Evolutionary conservation across 1,140 invertebrate species (phyloP), one percentile per base, ranked within the genome.

Genomic region (Amphibalanus amphitrite): DNA sequence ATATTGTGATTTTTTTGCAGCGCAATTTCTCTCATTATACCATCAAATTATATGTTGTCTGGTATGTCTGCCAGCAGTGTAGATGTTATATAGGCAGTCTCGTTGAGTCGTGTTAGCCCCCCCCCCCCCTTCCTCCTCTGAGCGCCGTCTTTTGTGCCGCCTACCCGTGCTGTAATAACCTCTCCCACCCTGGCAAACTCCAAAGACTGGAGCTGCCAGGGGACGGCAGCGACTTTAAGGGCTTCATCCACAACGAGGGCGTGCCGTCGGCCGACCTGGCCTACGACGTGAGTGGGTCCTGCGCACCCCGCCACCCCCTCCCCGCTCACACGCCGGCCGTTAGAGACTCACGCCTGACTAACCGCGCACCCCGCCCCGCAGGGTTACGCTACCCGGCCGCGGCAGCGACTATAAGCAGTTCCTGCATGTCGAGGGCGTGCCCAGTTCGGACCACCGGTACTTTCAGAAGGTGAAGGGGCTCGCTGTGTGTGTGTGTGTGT

Each of bases 161-260:
- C n/a, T n/a, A n/a, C n/a, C n/a, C n/a, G n/a, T n/a, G n/a, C n/a
- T n/a, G n/a, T n/a, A n/a, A n/a, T n/a, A n/a, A n/a, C n/a, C n/a
- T n/a, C n/a, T n/a, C n/a, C n/a, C n/a, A n/a, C n/a, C n/a, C n/a
- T n/a, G n/a, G n/a, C n/a, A n/a, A n/a, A n/a, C n/a, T n/a, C n/a
- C 15, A 15, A 38, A 38, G 33, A 38, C 4, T 38, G 33, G 33
- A 59, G 13, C 13, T 59, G 13, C 65, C 74, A 70, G 74, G 74
- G 0, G 71, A 70, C 25, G 73, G 74, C 20, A 75, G 74, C 33
- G 74, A 75, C 67, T 72, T 74, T 33, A 72, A 70, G 69, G 73
- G 71, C 23, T 73, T 75, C 67, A 70, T 73, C 33, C 71, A 73
- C 29, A 72, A 71, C 67, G 47, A 72, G 59, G 74, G 74, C 28